Percentiles rank a stretch among this genome's conserved stretches.
Evolutionary conservation across 2,113 vertebrate genomes (phyloP).

Genomic region (Murina feae): DNA sequence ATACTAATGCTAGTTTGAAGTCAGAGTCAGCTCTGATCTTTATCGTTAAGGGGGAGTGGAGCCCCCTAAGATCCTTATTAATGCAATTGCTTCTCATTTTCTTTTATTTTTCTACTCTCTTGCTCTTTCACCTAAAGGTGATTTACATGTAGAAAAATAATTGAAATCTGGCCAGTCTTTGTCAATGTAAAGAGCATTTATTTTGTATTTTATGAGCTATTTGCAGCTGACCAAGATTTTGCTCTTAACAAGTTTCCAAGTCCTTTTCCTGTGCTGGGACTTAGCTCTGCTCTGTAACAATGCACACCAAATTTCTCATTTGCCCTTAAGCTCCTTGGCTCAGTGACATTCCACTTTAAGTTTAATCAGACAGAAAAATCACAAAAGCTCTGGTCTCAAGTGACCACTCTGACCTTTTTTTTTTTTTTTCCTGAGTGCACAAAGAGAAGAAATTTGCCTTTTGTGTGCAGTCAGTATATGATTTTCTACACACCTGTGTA

Average conservation of each 20-base stretch:
- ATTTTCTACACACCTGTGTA: background rate
- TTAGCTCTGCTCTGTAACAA: conserved; percentile 51
- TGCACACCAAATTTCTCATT: conserved; percentile 56
- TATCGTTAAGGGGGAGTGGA: background rate
- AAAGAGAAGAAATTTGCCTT: conserved; percentile 44
- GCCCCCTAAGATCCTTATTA: background rate
- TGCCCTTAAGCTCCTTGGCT: conserved; percentile 57
- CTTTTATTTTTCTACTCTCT: background rate
- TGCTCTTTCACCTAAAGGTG: conserved; percentile 10
- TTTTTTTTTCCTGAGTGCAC: background rate
- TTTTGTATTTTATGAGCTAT: background rate
- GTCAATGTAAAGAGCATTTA: background rate
- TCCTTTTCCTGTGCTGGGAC: background rate
- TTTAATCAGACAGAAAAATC: conserved; percentile 71
- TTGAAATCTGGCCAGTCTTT: conserved; percentile 9
- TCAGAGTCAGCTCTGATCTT: background rate
- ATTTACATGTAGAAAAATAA: conserved; percentile 43
- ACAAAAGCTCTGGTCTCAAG: conserved; percentile 53
- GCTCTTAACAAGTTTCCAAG: background rate
- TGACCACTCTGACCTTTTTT: conserved; percentile 33
- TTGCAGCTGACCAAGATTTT: conserved; percentile 10
- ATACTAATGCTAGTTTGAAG: background rate
- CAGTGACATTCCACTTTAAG: conserved; percentile 49
- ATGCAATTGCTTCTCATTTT: background rate
- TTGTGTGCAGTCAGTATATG: background rate